These are phyloP conservation scores for Lasioglossum pauxillum DNA, from an alignment of 2,888 invertebrate genomes.

Conservation along the genomic window DNA sequence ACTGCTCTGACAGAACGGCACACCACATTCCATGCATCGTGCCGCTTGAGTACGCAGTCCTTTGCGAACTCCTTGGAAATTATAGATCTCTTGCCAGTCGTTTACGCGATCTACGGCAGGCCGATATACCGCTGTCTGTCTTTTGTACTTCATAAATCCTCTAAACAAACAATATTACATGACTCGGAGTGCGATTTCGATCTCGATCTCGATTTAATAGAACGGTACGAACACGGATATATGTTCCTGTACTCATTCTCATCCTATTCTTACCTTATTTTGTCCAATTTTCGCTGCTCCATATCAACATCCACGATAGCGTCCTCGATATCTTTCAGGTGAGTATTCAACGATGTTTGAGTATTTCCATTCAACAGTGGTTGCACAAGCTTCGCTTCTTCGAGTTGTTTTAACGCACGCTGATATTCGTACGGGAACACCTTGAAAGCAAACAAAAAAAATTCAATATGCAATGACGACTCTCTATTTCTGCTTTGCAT, in stretches of 20 bases:
- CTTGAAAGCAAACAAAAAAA: constrained; percentile 76
- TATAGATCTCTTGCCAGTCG: constrained; percentile 99
- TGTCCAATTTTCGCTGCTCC: constrained; percentile 93
- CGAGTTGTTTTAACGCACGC: constrained; percentile 91
- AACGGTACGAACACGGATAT: background rate
- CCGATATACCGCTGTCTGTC: constrained; percentile 95
- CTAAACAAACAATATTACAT: constrained; percentile 82
- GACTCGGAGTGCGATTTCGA: background rate
- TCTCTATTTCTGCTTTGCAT: background rate
- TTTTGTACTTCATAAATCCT: constrained; percentile 98
- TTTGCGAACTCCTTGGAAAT: constrained; percentile 93
- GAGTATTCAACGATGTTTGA: constrained; percentile 82
- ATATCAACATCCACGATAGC: constrained; percentile 91
- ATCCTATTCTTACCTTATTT: constrained; percentile 87
- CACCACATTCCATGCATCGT: constrained; percentile 99
- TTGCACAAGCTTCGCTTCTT: constrained; percentile 82
- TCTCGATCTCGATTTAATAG: background rate
- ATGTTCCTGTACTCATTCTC: background rate
- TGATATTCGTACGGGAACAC: constrained; percentile 99
- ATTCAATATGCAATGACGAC: background rate
- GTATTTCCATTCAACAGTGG: constrained; percentile 82
- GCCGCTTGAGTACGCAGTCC: constrained; percentile 96
- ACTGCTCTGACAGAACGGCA: constrained; percentile 98
- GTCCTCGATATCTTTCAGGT: constrained; percentile 94
- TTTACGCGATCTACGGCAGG: constrained; percentile 93